These are phyloP conservation scores for Octopus sinensis DNA, from an alignment of 1,140 invertebrate species.

Conservation along the genomic window DNA sequence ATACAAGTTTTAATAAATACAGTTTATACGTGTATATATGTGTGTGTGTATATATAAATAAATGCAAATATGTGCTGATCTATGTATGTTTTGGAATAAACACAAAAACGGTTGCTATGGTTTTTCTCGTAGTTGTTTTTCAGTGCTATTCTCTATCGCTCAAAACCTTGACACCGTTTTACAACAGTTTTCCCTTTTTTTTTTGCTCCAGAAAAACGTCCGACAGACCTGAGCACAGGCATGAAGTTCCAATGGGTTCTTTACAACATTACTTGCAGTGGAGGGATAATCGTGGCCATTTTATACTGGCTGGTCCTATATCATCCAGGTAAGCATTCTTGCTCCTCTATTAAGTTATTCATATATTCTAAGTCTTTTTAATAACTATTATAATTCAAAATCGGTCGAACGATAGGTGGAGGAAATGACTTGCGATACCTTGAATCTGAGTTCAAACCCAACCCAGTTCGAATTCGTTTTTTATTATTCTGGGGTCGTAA, in stretches of 20 bases:
- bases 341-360: too few species aligned
- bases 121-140: background rate
- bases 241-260: slow-evolving; percentile 1
- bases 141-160: background rate
- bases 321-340: background rate
- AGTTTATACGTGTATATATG: background rate
- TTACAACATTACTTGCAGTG: background rate
- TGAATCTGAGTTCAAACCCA: too few species aligned
- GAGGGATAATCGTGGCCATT: background rate
- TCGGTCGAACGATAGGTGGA: too few species aligned
- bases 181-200: background rate
- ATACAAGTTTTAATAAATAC: background rate
- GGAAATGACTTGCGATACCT: too few species aligned
- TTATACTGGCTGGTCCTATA: slow-evolving; percentile 4
- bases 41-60: background rate
- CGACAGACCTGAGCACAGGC: background rate
- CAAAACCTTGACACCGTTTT: background rate
- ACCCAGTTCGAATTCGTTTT: too few species aligned
- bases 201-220: background rate
- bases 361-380: too few species aligned
- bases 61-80: background rate
- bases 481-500: too few species aligned
- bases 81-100: background rate
- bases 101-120: background rate
- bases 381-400: too few species aligned